Percentiles rank a stretch among this genome's conserved stretches.
Evolutionary conservation across 2,113 vertebrate species (phyloP).

Genomic region (Cavia porcellus): DNA sequence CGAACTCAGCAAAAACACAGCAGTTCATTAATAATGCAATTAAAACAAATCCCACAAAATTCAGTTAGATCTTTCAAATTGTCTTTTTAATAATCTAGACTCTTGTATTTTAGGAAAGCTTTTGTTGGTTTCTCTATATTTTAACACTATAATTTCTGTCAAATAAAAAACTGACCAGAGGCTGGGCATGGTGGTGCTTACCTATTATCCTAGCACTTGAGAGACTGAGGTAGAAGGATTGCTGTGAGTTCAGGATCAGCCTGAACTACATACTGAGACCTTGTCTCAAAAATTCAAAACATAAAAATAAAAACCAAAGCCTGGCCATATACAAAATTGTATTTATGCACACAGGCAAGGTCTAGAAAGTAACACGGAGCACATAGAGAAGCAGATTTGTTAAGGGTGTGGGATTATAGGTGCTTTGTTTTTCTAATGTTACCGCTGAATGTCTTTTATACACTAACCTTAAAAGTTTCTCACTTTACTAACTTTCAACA

Average conservation of each 20-base stretch:
- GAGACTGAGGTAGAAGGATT: not conserved
- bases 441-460: slow-evolving; percentile 39
- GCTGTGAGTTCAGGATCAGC: not conserved
- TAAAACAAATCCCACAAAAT: slow-evolving; percentile 58
- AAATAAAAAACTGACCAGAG: slow-evolving; percentile 41
- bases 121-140: slow-evolving; percentile 40
- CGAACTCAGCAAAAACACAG: slow-evolving; percentile 38
- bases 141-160: slow-evolving; percentile 50
- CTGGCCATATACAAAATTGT: not conserved
- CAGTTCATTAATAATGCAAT: slow-evolving; percentile 65
- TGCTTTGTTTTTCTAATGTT: slow-evolving; percentile 23
- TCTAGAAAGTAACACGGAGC: slow-evolving; percentile 15
- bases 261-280: not conserved
- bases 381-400: slow-evolving; percentile 30
- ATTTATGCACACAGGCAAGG: slow-evolving; percentile 31
- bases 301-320: not conserved
- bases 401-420: slow-evolving; percentile 40
- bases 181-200: too few relatives aligned
- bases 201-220: not conserved
- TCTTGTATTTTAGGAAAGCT: slow-evolving; percentile 48
- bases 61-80: slow-evolving; percentile 60
- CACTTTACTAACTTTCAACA: slow-evolving; percentile 43
- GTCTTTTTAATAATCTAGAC: slow-evolving; percentile 54
- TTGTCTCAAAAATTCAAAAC: not conserved
- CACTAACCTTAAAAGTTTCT: not conserved